Conservation (phyloP, 2,797 vertebrate species). For the Mormyrus proboscirostris region DNA sequence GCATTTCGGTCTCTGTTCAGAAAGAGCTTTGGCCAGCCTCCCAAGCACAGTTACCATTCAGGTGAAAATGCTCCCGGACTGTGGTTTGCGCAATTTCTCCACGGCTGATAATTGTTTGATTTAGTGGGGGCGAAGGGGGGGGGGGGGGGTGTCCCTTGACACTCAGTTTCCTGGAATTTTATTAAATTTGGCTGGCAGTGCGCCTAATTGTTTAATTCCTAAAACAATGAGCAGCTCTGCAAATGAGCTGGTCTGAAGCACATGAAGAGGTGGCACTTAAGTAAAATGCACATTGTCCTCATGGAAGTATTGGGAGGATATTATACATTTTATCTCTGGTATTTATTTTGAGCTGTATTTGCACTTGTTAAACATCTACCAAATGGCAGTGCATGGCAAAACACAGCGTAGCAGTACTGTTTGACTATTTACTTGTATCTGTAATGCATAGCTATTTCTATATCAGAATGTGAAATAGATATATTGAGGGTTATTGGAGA, state of each 20-base stretch:
- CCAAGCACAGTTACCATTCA: slow-evolving; percentile 14
- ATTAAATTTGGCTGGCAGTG: slow-evolving; percentile 33
- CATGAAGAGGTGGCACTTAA: neutral
- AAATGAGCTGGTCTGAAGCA: neutral
- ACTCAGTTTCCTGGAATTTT: slow-evolving; percentile 47
- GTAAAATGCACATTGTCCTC: neutral
- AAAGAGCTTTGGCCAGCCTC: slow-evolving; percentile 3
- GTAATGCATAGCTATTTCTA: neutral
- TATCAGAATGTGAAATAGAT: neutral
- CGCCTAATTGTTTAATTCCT: slow-evolving; percentile 14
- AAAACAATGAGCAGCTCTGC: neutral
- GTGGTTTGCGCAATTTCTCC: slow-evolving; percentile 20
- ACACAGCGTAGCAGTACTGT: neutral
- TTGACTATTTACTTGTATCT: neutral
- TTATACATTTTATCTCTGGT: neutral
- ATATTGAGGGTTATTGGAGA: neutral
- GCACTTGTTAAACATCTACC: neutral
- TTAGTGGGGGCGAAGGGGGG: neutral
- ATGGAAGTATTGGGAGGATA: neutral
- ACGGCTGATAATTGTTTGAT: slow-evolving; percentile 33
- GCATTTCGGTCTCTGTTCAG: slow-evolving; percentile 14
- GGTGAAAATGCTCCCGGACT: slow-evolving; percentile 25
- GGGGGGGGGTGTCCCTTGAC: slow-evolving; percentile 17
- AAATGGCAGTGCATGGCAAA: neutral
- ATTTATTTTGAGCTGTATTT: slow-evolving; percentile 9